phyloP scores from a whole-genome alignment of 37 sponge, comb jelly and placozoan genomes.

The Tethya wilhelma region DNA sequence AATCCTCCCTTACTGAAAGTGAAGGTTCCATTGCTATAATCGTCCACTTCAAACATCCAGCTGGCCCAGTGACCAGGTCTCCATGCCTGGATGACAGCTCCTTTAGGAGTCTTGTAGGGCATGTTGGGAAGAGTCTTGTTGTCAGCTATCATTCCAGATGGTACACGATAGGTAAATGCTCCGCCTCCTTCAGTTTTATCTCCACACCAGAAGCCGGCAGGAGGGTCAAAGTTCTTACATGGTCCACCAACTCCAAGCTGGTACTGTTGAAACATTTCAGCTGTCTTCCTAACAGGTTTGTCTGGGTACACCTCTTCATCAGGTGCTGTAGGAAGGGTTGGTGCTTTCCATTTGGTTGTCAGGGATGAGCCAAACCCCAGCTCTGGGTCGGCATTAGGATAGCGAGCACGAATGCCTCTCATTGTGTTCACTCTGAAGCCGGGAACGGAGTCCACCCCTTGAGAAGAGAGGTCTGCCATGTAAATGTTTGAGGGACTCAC shows the following conservation, averaged over 20 bases:
- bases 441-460: constrained; percentile 27
- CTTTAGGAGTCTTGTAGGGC: constrained; percentile 54
- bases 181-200: constrained; percentile 41
- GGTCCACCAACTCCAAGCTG: constrained; percentile 63
- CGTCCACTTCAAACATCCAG: constrained; percentile 71
- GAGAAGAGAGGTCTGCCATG: constrained; percentile 60
- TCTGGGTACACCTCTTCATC: constrained; percentile 20
- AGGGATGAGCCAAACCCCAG: constrained; percentile 57
- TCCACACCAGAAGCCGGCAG: constrained; percentile 65
- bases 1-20: constrained; percentile 65
- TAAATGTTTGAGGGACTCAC: constrained; percentile 3
- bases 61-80: constrained; percentile 72
- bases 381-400: constrained; percentile 81
- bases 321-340: constrained; percentile 7
- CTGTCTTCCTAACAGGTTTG: constrained; percentile 19
- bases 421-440: constrained; percentile 55
- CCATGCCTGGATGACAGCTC: constrained; percentile 70
- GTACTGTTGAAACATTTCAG: constrained; percentile 48
- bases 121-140: constrained; percentile 42
- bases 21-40: constrained; percentile 20
- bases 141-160: constrained; percentile 44
- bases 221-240: constrained; percentile 54
- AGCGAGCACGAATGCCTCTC: constrained; percentile 71
- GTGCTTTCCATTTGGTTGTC: constrained; percentile 29
- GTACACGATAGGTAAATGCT: constrained; percentile 31